Base-by-base conservation (phyloP, 2,797 vertebrate genomes). In the Chanos chanos region DNA sequence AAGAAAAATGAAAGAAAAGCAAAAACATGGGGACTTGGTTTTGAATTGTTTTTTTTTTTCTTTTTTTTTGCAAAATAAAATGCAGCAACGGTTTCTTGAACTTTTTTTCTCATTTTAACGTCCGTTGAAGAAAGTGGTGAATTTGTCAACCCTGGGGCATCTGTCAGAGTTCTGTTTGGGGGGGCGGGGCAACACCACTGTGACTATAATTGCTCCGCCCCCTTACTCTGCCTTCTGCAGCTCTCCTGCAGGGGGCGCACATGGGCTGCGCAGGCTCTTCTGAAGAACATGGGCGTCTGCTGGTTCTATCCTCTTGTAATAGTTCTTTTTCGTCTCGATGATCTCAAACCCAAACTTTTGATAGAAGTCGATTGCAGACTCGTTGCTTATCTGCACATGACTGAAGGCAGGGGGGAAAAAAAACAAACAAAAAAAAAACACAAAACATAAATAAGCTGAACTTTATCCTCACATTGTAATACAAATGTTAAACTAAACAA, bases 271-370 rank as follows among this genome's bases (percentile, higher is more conserved):
- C 86, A 99, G 93, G 81, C 93, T 97, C 88, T 99, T 99, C 89
- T 99, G 96, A 86, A 99, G 89, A 83, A 99, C 97, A 0, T 99
- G 96, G 68, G 96, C 96, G 60, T 99, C 97, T 74, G 96, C 96
- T 0, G 97, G 96, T 81, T 99, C 96, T 97, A 99, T 99, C 89
- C 96, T 96, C 91, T 99, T 99, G 90, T 98, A 99, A 90, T 99
- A 99, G 89, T 99, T 99, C 88, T 99, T 99, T 93, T 99, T 98
- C 68, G 97, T 99, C 88, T 99, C 97, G 18, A 99, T 99, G 83
- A 99, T 97, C 89, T 99, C 94, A 82, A 97, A 96, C 71, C 92
- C 91, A 90, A 99, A 99, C 81, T 98, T 99, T 75, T 95, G 93
- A 89, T 99, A 99, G 91, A 99, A 99, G 86, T 98, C 93, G 79